Evolutionary conservation across 2,888 invertebrate genomes (phyloP), one percentile per base, ranked within the genome.

Genomic region (Lasioglossum malachurum): DNA sequence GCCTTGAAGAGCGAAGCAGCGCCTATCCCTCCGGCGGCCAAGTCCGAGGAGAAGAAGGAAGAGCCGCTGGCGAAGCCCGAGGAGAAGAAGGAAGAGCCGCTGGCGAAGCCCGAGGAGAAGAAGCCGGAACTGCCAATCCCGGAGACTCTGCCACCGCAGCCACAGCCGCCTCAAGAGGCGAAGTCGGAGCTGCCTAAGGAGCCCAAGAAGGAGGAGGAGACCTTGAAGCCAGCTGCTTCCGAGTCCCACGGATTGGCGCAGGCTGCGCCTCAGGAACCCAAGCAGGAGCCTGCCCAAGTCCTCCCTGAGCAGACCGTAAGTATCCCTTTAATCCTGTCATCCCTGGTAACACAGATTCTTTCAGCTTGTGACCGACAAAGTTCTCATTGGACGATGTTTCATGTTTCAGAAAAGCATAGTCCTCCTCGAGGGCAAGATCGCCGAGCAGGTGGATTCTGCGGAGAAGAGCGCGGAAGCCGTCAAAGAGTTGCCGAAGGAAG

Each of bases 121-220:
- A 82, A 78, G 31, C 75, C 80, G 0, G 88, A 91, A 27, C 67
- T 8, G 0, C 78, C 88, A 27, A 81, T 84, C 4, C 75, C 80
- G 82, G 87, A 84, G 60, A 53, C 64, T 31, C 19, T 44, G 4
- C 31, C 73, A 4, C 79, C 75, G 10, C 41, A 44, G 53, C 38
- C 89, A 4, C 75, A 81, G 53, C 69, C 79, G 10, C 86, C 80
- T 82, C 81, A 69, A 81, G 85, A 78, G 72, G 89, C 80, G 67
- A 81, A 84, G 19, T 69, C 12, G 27, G 74, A 84, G 23, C 71
- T 49, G 35, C 74, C 71, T 10, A 69, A 69, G 19, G 89, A 91
- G 41, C 57, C 84, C 10, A 89, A 91, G 80, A 91, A 87, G n/a
- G 92, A 92, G n/a, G 92, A 91, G 38, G 92, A 91, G 80, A 89